Evolutionary conservation across 1,140 invertebrate species (phyloP), one percentile per base, ranked within the genome.

Genomic region (Callitettix versicolor): DNA sequence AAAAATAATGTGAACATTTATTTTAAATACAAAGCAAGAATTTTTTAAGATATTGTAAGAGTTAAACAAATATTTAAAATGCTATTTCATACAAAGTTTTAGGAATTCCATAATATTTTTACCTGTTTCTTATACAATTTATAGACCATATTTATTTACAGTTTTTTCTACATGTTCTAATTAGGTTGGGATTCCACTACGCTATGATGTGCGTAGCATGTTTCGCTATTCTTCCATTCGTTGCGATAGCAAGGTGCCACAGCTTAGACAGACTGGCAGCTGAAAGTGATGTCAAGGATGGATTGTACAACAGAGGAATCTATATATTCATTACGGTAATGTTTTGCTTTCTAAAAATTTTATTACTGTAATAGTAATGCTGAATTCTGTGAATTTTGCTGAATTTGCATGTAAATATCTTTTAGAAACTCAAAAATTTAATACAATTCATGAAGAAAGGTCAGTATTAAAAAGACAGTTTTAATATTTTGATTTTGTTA

Each of bases 271-370:
- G 85, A 40, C 72, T 74, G 0, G 80, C 82, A 55, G 79, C 91
- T 0, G 80, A 85, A 62, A 78, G 85, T 43, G 91, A 94, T 63
- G 79, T 93, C 22, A 76, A 77, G 20, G 80, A 91, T 62, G 80
- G 82, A 14, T 69, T 93, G 0, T 95, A 93, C 65, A 79, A 84
- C 6, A 77, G 85, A 66, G 79, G 82, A 44, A 75, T 86, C 6
- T 92, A 88, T 64, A 82, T 92, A 42, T 58, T 90, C 15, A 79
- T 80, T 15, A 85, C 89, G 74, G 87, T 91, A 68, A 74, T n/a
- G n/a, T n/a, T n/a, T n/a, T n/a, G n/a, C n/a, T n/a, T n/a, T n/a
- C n/a, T n/a, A n/a, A n/a, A n/a, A n/a, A n/a, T n/a, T n/a, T n/a
- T n/a, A n/a, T n/a, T n/a, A n/a, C n/a, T n/a, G n/a, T n/a, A n/a